Conservation (phyloP, 2,113 vertebrate genomes). For the Scomber colias region DNA sequence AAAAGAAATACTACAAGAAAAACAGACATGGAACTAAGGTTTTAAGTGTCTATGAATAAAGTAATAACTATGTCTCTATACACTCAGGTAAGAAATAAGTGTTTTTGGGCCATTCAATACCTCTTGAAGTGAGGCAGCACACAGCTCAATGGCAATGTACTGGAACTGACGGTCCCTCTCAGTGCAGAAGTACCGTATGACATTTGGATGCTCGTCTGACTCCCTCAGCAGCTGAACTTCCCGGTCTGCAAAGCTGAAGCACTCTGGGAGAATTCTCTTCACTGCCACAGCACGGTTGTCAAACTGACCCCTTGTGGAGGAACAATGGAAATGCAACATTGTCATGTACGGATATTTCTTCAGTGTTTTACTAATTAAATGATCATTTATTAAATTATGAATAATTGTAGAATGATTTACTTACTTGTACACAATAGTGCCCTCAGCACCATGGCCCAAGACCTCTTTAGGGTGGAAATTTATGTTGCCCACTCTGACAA, state of each 20-base stretch:
- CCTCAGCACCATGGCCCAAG: conserved; percentile 96
- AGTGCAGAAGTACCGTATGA: conserved; percentile 98
- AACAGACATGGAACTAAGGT: background rate
- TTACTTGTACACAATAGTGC: conserved; percentile 98
- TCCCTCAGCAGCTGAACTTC: conserved; percentile 96
- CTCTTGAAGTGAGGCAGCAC: conserved; percentile 94
- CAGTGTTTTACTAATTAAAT: background rate
- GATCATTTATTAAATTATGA: background rate
- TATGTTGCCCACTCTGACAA: conserved; percentile 94
- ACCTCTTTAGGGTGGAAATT: conserved; percentile 93
- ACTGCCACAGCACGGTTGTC: conserved; percentile 94
- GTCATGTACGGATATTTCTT: background rate
- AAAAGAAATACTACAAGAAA: no score
- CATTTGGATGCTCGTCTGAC: conserved; percentile 95
- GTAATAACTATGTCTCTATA: no score
- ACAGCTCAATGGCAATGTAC: conserved; percentile 98
- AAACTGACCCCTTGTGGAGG: conserved; percentile 90
- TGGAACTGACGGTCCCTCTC: conserved; percentile 98
- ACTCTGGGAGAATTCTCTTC: conserved; percentile 97
- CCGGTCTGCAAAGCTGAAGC: conserved; percentile 97
- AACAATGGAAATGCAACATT: conserved; percentile 6
- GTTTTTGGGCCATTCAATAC: conserved; percentile 64
- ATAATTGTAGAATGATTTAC: conserved; percentile 16
- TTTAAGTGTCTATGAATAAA: no score
- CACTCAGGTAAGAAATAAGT: background rate